Percentiles rank a stretch among this genome's conserved stretches.
Evolutionary conservation across 2,888 invertebrate species (phyloP).

Genomic region (Hetaerina titia): DNA sequence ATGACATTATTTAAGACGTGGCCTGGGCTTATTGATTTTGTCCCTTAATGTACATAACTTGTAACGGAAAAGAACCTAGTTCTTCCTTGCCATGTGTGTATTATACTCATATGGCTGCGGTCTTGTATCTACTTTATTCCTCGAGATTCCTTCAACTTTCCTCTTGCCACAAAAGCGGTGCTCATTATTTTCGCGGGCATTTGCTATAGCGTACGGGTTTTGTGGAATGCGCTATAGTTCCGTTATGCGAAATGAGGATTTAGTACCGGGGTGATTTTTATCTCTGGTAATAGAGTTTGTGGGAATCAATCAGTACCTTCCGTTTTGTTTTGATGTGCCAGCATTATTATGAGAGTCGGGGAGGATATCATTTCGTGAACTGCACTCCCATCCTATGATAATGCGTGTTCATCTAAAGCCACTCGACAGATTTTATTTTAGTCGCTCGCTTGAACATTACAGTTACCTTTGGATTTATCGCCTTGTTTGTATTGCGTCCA

Average conservation of each 20-base stretch:
- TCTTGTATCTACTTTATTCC: neutral
- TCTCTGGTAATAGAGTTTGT: neutral
- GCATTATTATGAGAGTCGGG: neutral
- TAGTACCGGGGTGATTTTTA: slow-evolving; percentile 3
- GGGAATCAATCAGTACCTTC: neutral
- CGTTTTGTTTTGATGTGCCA: neutral
- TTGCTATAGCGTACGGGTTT: neutral
- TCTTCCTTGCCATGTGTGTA: neutral
- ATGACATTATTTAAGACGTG: neutral
- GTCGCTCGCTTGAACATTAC: neutral
- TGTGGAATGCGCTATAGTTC: neutral
- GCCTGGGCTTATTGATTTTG: neutral
- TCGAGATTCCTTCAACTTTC: neutral
- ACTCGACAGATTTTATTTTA: neutral
- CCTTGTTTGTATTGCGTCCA: neutral
- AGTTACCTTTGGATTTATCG: neutral
- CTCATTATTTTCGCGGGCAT: neutral
- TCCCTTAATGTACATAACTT: neutral
- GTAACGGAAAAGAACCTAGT: neutral
- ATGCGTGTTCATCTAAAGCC: neutral
- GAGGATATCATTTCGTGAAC: neutral
- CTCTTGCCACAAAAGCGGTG: neutral
- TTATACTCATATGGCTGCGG: neutral
- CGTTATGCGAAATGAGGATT: neutral
- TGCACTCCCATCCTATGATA: neutral